Evolutionary conservation across 2,113 vertebrate species (phyloP), one percentile per base, ranked within the genome.

Genomic region (Gnathochromis pfefferi): DNA sequence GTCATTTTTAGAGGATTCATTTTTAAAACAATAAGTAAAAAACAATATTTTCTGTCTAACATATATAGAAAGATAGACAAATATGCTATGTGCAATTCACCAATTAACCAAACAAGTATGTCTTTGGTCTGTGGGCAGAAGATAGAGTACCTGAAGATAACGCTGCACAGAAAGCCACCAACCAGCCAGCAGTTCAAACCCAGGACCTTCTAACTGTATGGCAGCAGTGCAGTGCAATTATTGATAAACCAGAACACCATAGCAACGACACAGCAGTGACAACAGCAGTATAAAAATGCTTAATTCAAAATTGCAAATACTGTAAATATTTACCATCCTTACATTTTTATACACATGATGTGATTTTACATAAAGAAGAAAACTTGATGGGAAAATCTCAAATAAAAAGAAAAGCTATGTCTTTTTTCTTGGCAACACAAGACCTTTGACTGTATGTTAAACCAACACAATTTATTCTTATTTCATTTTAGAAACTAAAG

Each of bases 401-500:
- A 78, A 73, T 7, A 57, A 45, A 47, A 55, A 9, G 12, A 40
- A 14, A 51, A 79, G 38, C 17, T 12, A 75, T 31, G 16, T 19
- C 16, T 51, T 78, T 78, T 78, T 49, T 45, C 82, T 28, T 35
- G 26, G 86, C 45, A 70, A 49, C 38, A 73, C 12, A 65, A 49
- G 33, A 78, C 38, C 82, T 82, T 55, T 82, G 38, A 81, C 65
- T 55, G 54, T 45, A 21, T n/a, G 68, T 80, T 75, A 45, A 83
- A 85, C 87, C 47, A 80, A 85, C 38, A 88, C 11, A 89, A 83
- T 53, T 82, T 84, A 40, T 90, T 85, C 84, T 88, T 65, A 85
- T 89, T 91, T 90, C n/a, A 82, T 86, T 84, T 81, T 26, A 33
- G 70, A 82, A 78, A 83, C 85, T 68, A 79, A 81, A 86, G 60